A percentile compares a stretch with the other conserved stretches of the same genome.
phyloP scores from a whole-genome alignment of 2,888 invertebrate species.

The Eupithecia subfuscata region DNA sequence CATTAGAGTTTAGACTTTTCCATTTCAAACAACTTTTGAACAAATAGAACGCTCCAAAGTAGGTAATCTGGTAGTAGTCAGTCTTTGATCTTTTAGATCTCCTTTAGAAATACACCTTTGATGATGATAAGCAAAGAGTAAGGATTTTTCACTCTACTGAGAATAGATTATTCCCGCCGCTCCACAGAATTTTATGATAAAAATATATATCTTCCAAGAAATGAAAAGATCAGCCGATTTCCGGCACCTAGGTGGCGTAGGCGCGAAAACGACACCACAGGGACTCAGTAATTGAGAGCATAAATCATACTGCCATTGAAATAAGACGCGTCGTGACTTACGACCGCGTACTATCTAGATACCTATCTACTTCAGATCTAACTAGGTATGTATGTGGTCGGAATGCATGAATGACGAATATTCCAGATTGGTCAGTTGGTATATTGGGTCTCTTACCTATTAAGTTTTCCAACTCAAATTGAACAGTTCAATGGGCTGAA shows the following conservation, averaged over 20 bases:
- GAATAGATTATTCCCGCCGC: background rate
- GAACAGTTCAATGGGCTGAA: background rate
- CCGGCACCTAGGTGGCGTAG: slow-evolving; percentile 28
- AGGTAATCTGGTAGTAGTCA: background rate
- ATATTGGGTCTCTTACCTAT: background rate
- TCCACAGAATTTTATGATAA: background rate
- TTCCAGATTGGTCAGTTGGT: background rate
- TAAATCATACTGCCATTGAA: slow-evolving; percentile 74
- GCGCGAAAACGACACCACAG: slow-evolving; percentile 54
- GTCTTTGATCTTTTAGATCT: background rate
- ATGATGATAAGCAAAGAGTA: background rate
- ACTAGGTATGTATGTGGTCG: background rate
- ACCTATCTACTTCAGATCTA: background rate
- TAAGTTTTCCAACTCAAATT: background rate
- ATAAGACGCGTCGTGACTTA: slow-evolving; percentile 68
- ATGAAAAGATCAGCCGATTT: slow-evolving; percentile 26
- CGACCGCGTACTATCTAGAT: slow-evolving; percentile 31
- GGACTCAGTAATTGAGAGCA: slow-evolving; percentile 72
- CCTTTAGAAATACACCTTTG: background rate
- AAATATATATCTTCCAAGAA: slow-evolving; percentile 9
- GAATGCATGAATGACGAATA: background rate
- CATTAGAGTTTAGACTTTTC: background rate
- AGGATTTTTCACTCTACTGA: background rate
- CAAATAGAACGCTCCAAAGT: background rate
- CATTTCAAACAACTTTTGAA: background rate